These are phyloP conservation scores for Andricus quercusramuli DNA, from an alignment of 2,888 invertebrate genomes.

Conservation along the genomic window DNA sequence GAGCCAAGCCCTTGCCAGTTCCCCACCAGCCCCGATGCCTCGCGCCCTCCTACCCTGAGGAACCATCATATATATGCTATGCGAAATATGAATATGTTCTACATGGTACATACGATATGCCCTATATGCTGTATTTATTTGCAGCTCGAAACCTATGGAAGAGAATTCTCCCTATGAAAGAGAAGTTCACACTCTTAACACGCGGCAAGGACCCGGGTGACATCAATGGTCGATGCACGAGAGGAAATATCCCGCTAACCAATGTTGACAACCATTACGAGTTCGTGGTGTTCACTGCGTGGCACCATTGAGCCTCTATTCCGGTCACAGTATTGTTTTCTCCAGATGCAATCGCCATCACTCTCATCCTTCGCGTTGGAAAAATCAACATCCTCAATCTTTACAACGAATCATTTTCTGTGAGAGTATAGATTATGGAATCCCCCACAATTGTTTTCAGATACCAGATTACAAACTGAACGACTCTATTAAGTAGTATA, in stretches of 20 bases:
- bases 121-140: constrained; percentile 7
- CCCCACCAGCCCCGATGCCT: constrained; percentile 23
- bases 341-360: constrained; percentile 11
- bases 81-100: not conserved
- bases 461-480: too few relatives aligned
- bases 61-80: constrained; percentile 22
- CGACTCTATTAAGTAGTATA: not conserved
- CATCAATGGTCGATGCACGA: constrained; percentile 76
- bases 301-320: constrained; percentile 43
- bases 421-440: too few relatives aligned
- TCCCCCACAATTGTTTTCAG: too few relatives aligned
- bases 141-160: constrained; percentile 14
- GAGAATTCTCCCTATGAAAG: constrained; percentile 51
- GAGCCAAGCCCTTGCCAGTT: constrained; percentile 45
- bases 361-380: not conserved
- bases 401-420: too few relatives aligned
- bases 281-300: constrained; percentile 38
- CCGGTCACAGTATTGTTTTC: constrained; percentile 31
- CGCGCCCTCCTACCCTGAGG: constrained; percentile 42
- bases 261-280: constrained; percentile 76
- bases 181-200: constrained; percentile 42
- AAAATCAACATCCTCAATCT: not conserved
- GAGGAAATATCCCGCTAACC: constrained; percentile 77
- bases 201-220: constrained; percentile 61
- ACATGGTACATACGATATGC: constrained; percentile 7